A percentile compares a stretch with the other conserved stretches of the same genome.
phyloP scores from a whole-genome alignment of 2,888 invertebrate genomes.

The Sepiola atlantica region DNA sequence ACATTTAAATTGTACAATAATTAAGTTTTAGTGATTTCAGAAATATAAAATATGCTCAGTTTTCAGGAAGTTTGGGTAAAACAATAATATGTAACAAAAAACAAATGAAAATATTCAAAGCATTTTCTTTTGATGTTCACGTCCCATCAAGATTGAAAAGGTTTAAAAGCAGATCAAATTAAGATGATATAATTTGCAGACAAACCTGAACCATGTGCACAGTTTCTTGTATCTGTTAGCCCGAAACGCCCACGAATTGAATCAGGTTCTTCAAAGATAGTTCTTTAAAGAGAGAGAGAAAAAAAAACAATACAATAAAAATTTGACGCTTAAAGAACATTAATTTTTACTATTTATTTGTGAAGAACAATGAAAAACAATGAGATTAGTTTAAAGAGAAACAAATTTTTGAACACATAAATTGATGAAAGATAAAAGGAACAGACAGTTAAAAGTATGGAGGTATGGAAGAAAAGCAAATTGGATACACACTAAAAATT shows the following conservation, averaged over 20 bases:
- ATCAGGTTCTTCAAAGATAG: constrained; percentile 85
- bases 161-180: background rate
- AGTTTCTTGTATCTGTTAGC: constrained; percentile 94
- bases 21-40: too few relatives aligned
- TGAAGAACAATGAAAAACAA: too few relatives aligned
- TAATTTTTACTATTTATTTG: too few relatives aligned
- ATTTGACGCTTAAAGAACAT: too few relatives aligned
- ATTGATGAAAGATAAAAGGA: too few relatives aligned
- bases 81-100: background rate
- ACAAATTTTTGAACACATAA: too few relatives aligned
- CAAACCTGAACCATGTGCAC: constrained; percentile 91
- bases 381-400: too few relatives aligned
- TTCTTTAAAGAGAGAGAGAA: constrained; percentile 77
- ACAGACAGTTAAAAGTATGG: too few relatives aligned
- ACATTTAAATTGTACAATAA: too few relatives aligned
- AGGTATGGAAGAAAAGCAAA: too few relatives aligned
- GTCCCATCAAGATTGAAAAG: background rate
- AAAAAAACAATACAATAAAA: too few relatives aligned
- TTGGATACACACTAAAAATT: too few relatives aligned
- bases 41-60: background rate
- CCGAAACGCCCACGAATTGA: constrained; percentile 89
- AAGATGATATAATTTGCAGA: background rate
- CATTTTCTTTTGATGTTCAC: background rate
- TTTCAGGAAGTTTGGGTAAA: background rate
- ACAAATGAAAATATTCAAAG: background rate